phyloP scores from a whole-genome alignment of 2,113 vertebrate species.

The Scomber japonicus region DNA sequence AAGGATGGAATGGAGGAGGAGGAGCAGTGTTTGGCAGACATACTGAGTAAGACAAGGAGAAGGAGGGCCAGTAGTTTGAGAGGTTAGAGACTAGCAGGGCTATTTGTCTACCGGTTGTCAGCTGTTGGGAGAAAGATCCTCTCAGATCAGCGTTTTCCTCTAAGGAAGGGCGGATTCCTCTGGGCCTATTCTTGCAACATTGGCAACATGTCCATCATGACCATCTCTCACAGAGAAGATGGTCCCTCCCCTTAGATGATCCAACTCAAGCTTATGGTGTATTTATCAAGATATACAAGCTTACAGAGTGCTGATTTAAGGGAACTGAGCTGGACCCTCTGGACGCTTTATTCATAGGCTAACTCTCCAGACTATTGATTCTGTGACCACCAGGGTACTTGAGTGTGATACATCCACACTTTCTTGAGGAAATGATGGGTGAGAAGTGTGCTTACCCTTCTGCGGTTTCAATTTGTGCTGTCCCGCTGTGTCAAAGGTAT shows the following conservation, averaged over 20 bases:
- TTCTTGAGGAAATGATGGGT: slow-evolving; percentile 68
- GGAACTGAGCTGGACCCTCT: slow-evolving; percentile 14
- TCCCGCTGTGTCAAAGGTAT: slow-evolving; percentile 72
- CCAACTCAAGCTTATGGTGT: neutral
- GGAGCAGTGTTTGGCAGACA: slow-evolving; percentile 30
- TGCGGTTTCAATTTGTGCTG: slow-evolving; percentile 68
- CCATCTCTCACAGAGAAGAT: slow-evolving; percentile 51
- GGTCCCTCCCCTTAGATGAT: slow-evolving; percentile 46
- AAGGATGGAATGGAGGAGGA: slow-evolving; percentile 16
- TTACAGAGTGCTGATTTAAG: slow-evolving; percentile 62
- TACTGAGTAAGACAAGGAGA: slow-evolving; percentile 23
- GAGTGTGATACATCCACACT: slow-evolving; percentile 50
- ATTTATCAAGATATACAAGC: slow-evolving; percentile 52
- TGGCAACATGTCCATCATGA: slow-evolving; percentile 74
- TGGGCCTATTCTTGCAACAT: slow-evolving; percentile 64
- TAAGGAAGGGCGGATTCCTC: slow-evolving; percentile 56
- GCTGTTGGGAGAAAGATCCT: slow-evolving; percentile 63
- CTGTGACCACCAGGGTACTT: slow-evolving; percentile 45
- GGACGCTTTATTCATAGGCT: slow-evolving; percentile 55
- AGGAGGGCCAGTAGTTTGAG: slow-evolving; percentile 60
- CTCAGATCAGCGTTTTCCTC: slow-evolving; percentile 79
- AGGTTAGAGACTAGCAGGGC: slow-evolving; percentile 65
- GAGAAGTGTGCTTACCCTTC: slow-evolving; percentile 71
- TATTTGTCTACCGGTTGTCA: slow-evolving; percentile 78
- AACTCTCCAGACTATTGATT: slow-evolving; percentile 61